Evolutionary conservation across 2,113 vertebrate genomes (phyloP), one percentile per base, ranked within the genome.

Genomic region (Corythaixoides concolor): DNA sequence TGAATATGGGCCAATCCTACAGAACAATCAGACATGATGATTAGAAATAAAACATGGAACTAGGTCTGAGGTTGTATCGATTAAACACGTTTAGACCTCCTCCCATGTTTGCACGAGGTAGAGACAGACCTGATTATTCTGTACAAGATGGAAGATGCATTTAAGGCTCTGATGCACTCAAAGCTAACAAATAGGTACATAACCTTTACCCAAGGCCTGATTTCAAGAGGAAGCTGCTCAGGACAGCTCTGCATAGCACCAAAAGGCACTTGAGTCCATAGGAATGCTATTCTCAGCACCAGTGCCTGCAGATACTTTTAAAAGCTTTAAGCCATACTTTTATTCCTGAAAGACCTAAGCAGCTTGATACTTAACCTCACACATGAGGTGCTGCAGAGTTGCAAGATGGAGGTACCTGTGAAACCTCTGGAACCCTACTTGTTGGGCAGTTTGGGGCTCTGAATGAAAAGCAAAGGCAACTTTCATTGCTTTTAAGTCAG

Each of bases 191-290:
- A 43, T 0, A 45, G n/a, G 37, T 75, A 59, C 11, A 8, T 35
- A 49, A 67, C 24, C 37, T 45, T 50, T 87, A 80, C 11, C 28
- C 4, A 56, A 64, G 50, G 24, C 55, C 63, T 27, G 20, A 60
- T 35, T 45, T 69, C 56, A 69, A 39, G 53, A 80, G n/a, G 21
- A 26, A 73, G 28, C 20, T 59, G 26, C 76, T 56, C 50, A 15
- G 15, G 89, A 62, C 49, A 87, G 77, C n/a, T 77, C 45, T 47
- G 11, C 20, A 1, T 5, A 56, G 23, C 52, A 49, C 74, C 21
- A 53, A 43, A 75, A 89, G 35, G 11, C 37, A 85, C 39, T 12
- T 0, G 0, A 26, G 16, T 33, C 27, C 5, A 0, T 8, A 55
- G 28, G 24, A 62, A 15, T 24, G 19, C 30, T 63, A 5, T 63